Conservation (phyloP, 2,888 invertebrate genomes). For the Ormyrus labotus region DNA sequence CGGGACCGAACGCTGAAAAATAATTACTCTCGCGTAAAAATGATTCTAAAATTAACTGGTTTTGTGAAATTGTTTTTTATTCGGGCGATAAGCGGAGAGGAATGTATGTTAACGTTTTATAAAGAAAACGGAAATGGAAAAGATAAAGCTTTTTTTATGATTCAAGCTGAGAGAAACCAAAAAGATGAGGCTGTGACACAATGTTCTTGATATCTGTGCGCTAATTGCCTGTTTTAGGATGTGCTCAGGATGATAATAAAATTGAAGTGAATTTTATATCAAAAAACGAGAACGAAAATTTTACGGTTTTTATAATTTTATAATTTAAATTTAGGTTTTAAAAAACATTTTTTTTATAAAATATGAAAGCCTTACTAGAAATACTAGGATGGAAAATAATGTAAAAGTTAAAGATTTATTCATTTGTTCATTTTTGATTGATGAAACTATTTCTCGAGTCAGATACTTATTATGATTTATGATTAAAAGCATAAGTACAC, state of each 20-base stretch:
- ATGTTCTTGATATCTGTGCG: neutral
- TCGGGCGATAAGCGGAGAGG: no score
- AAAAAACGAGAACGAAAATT: neutral
- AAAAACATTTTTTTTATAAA: neutral
- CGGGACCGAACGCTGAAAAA: conserved; percentile 76
- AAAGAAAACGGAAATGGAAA: conserved; percentile 20
- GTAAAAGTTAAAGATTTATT: neutral
- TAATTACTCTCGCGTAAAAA: conserved; percentile 8
- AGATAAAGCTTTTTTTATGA: conserved; percentile 3
- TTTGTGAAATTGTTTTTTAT: no score
- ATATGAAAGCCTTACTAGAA: neutral
- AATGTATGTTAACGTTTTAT: neutral
- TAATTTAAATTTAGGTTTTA: neutral
- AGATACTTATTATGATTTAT: no score
- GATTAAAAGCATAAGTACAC: no score
- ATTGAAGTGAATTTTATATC: no score
- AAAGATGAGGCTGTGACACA: neutral
- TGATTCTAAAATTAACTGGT: neutral
- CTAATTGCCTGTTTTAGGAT: conserved; percentile 23
- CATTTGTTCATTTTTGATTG: neutral
- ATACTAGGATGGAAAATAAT: neutral
- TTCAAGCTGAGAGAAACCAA: neutral
- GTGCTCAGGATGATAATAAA: conserved; percentile 30
- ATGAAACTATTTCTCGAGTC: neutral
- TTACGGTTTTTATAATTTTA: neutral